phyloP scores from a whole-genome alignment of 1,140 invertebrate genomes.

The Drosophila lowei region DNA sequence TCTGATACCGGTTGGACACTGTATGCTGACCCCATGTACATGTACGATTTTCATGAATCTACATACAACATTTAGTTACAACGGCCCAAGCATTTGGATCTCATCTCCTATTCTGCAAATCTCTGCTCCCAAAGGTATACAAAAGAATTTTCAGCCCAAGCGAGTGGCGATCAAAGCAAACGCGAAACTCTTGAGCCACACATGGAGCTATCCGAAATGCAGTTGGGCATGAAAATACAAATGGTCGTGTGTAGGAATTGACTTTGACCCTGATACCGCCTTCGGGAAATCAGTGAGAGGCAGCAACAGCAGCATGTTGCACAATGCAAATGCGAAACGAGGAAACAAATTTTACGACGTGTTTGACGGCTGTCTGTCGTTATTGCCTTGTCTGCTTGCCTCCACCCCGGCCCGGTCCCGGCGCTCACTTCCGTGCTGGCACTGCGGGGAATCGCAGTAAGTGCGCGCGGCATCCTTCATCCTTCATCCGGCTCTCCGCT shows the following conservation, averaged over 20 bases:
- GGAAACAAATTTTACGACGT: conserved; percentile 79
- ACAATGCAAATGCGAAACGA: conserved; percentile 79
- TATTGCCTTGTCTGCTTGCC: conserved; percentile 29
- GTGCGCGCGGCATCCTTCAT: conserved; percentile 24
- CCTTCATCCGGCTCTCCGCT: conserved; percentile 32
- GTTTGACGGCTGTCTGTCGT: conserved; percentile 70
- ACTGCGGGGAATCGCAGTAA: conserved; percentile 29
- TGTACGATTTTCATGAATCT: no score
- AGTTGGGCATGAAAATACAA: conserved; percentile 70
- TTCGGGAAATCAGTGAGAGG: conserved; percentile 20
- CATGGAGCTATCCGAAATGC: conserved; percentile 22
- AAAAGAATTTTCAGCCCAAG: not conserved
- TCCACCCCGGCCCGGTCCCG: conserved; percentile 20
- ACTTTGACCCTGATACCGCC: conserved; percentile 76
- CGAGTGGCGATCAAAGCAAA: conserved; percentile 55
- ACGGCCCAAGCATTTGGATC: no score
- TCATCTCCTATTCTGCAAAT: no score
- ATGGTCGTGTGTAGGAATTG: conserved; percentile 55
- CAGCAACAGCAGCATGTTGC: conserved; percentile 41
- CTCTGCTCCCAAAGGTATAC: no score
- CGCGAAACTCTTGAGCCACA: conserved; percentile 43
- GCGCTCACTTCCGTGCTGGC: conserved; percentile 63
- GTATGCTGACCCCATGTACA: no score
- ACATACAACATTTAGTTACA: no score
- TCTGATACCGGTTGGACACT: no score